Evolutionary conservation across 1,140 invertebrate genomes (phyloP).

Genomic region (Megathymus violae): DNA sequence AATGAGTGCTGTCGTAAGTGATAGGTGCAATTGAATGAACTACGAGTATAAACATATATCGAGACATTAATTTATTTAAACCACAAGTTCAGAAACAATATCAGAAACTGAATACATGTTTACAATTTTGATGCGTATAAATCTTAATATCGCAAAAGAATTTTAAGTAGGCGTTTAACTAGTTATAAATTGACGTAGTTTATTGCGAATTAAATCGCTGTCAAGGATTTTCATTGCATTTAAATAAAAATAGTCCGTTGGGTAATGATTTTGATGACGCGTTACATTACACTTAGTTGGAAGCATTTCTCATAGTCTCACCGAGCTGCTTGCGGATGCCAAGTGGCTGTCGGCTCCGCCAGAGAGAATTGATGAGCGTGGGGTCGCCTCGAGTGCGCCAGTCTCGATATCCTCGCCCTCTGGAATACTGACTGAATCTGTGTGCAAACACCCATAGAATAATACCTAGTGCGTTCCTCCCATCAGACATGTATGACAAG

Average conservation of each 20-base stretch:
- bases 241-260: constrained; percentile 2
- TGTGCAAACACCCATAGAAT: constrained; percentile 54
- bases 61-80: no score
- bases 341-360: constrained; percentile 88
- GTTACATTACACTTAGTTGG: constrained; percentile 11
- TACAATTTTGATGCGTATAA: no score
- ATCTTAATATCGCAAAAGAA: no score
- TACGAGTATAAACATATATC: no score
- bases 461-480: constrained; percentile 16
- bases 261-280: constrained; percentile 8
- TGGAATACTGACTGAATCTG: constrained; percentile 84
- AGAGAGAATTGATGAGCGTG: constrained; percentile 87
- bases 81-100: no score
- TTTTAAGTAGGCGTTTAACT: no score
- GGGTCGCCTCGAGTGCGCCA: constrained; percentile 87
- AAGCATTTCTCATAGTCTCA: constrained; percentile 56
- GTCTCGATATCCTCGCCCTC: constrained; percentile 86
- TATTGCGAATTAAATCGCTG: not conserved
- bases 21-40: no score
- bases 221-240: not conserved
- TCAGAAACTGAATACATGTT: no score
- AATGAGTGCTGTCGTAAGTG: no score
- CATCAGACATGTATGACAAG: constrained; percentile 12
- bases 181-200: no score
- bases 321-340: constrained; percentile 87